Base-by-base conservation (phyloP, 2,888 invertebrate genomes). In the Alcis repandata region DNA sequence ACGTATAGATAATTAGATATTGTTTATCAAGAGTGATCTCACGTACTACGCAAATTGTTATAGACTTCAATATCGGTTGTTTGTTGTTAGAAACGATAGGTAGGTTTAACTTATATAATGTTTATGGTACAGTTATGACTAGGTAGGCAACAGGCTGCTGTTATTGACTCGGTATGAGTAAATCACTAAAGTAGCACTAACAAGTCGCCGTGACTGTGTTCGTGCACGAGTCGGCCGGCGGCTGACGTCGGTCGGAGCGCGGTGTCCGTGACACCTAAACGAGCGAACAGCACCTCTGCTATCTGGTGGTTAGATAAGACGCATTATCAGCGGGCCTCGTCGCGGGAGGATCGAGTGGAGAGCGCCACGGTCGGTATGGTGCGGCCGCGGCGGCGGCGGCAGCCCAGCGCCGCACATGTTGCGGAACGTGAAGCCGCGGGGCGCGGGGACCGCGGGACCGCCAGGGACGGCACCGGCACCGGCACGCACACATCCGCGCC, bases 231-330 rank as follows among this genome's bases (percentile, higher is more conserved):
- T 71, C 80, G 79, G 71, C 73, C 82, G 79, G 72, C 73, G 19
- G 61, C 58, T 74, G 76, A 73, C 79, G 80, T 76, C 80, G 88
- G 75, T 75, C 80, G 80, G 76, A 78, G 81, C 77, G 80, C 74
- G 76, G 79, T 82, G 92, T 90, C 91, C 92, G 84, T 92, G 92
- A 92, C 91, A 92, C 87, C 90, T 91, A 90, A 89, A 88, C 86
- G 89, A 88, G 86, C 89, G 82, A 78, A 76, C 89, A 91, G 90
- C 92, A 92, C 92, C 92, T 92, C 90, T 89, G 87, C 90, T 92
- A 92, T 92, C 92, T 91, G 87, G 82, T 90, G 88, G 85, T 84
- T 84, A 86, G 92, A 92, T 92, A 92, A 92, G 86, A 77, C 85
- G 79, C 79, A 86, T 88, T 84, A 91, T 91, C 91, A 87, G 88